Evolutionary conservation across 2,797 vertebrate genomes (phyloP), one percentile per base, ranked within the genome.

Genomic region (Perdix hodgsoniae): DNA sequence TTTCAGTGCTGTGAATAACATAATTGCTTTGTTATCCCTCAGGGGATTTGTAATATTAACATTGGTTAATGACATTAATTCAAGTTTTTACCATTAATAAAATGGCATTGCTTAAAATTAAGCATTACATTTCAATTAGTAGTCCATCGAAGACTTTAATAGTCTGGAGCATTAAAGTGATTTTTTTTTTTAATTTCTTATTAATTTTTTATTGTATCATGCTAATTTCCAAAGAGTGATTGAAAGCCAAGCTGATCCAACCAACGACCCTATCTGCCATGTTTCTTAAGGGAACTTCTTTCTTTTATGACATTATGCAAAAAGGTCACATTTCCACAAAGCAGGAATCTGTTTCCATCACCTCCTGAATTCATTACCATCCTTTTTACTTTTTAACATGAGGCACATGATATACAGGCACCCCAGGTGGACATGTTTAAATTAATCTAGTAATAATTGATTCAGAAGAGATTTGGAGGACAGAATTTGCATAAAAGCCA

Each of bases 361-460:
- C 95, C 88, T 83, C 77, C 64, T 60, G 83, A 90, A 91, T 95
- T 88, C 69, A 65, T 92, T 83, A 86, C 90, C 64, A 90, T 88
- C 93, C 80, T 66, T 93, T 86, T 88, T 83, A 93, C 92, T 84
- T 95, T 91, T 94, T 95, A 96, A 96, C 86, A 93, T 95, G 80
- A 92, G 86, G 86, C 95, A 81, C 42, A 37, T 91, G 85, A 96
- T 91, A 91, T 94, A 95, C 93, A 94, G 86, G 95, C 93, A 94
- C 92, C 95, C 95, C 88, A 93, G 95, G 95, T 96, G 95, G 92
- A 97, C 89, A 73, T 91, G 89, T 94, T 96, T 95, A 96, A 96
- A 94, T 96, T 96, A 96, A 97, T 96, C 93, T 95, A 96, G 96
- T 95, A 97, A 97, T 97, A 97, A 97, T 96, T 96, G 94, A 97